Evolutionary conservation across 2,888 invertebrate genomes (phyloP), one percentile per base, ranked within the genome.

Genomic region (Nomada hirtipes): DNA sequence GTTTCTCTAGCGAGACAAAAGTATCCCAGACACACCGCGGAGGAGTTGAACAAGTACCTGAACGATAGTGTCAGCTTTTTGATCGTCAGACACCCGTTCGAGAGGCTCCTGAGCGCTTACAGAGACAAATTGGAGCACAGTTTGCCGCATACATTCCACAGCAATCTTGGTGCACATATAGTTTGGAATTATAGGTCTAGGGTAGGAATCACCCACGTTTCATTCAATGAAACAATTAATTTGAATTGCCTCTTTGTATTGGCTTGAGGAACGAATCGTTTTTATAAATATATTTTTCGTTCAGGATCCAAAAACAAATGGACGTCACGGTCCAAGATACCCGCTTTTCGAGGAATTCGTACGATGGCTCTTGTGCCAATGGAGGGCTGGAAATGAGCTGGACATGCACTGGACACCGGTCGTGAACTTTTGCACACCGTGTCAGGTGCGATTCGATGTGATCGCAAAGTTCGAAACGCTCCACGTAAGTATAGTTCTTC

Each of bases 341-440:
- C 97, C 97, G 2, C 95, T 97, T 47, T 98, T 98, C 91, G 96
- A 97, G 60, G 98, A 98, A 94, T 98, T 98, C 87, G 96, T 97
- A 0, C 94, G 96, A 70, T 97, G 97, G 94, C 95, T 98, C 23
- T 92, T 97, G 83, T 97, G 97, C 90, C 96, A 97, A 84, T 95
- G 96, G 79, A 94, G 94, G 88, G 95, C 94, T 9, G 96, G 96
- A 50, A 94, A 96, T 67, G 94, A 95, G 4, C 94, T 97, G 86
- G 97, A 98, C 92, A 98, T 98, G 97, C 98, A 98, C 92, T 97
- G 97, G 96, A 97, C 97, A n/a, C 97, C 98, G 0, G 96, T 97
- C 88, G 96, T 96, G 0, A 96, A 96, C 90, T 97, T 98, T 93
- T 98, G 98, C 92, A 97, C 98, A 50, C 98, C 98, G 0, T 98